Conservation (phyloP, 2,113 vertebrate species). For the Castor canadensis region DNA sequence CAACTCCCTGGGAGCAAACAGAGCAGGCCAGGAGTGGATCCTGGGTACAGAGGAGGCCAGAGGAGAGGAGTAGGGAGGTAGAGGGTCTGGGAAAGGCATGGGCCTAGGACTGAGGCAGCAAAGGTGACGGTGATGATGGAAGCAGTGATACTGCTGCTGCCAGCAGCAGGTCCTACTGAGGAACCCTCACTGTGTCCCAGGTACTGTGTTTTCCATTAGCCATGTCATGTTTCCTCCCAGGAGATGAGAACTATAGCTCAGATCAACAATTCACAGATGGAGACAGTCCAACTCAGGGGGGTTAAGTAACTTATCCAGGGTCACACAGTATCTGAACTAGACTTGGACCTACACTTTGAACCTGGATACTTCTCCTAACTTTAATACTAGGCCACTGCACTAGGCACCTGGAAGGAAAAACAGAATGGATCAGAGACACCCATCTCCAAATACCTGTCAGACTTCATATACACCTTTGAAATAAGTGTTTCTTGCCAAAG, state of each 20-base stretch:
- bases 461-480: neutral
- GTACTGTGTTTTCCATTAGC: rapidly evolving
- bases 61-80: neutral
- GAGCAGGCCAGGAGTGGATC: slow-evolving; percentile 8
- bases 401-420: neutral
- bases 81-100: slow-evolving; percentile 38
- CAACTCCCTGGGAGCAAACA: slow-evolving; percentile 14
- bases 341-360: neutral
- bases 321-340: neutral
- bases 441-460: neutral
- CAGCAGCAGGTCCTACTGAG: neutral
- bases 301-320: neutral
- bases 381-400: neutral
- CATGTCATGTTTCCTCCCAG: rapidly evolving
- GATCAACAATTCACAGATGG: neutral
- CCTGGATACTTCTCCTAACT: neutral
- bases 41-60: neutral
- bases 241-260: neutral
- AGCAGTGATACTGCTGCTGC: too few species aligned
- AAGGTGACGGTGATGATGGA: neutral
- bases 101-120: neutral
- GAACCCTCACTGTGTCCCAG: neutral
- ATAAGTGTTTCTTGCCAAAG: neutral
- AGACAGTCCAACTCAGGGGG: neutral
- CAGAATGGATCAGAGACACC: neutral